Conservation (phyloP, 2,888 invertebrate species). For the Alcis repandata region DNA sequence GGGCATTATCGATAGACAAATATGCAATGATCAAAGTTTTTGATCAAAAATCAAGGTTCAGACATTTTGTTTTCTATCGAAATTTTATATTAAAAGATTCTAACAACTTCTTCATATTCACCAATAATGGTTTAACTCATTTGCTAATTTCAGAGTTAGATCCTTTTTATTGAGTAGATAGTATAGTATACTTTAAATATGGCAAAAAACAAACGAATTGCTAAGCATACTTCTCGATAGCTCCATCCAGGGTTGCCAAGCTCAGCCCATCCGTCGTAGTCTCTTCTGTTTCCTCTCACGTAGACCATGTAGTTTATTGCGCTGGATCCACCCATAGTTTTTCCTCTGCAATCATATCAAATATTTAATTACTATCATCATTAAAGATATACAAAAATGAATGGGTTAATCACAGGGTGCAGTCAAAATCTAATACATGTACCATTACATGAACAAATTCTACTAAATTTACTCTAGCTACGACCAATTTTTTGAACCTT, state of each 20-base stretch:
- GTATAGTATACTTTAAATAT: too few species aligned
- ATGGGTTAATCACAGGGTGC: background rate
- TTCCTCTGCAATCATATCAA: conserved; percentile 76
- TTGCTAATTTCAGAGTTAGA: too few species aligned
- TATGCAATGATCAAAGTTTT: too few species aligned
- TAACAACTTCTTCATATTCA: too few species aligned
- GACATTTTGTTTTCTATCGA: too few species aligned
- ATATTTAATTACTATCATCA: background rate
- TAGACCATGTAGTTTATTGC: conserved; percentile 90
- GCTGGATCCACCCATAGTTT: conserved; percentile 90
- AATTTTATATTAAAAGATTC: too few species aligned
- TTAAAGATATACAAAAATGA: background rate
- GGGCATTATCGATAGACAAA: too few species aligned
- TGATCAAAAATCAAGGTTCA: too few species aligned
- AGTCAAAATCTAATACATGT: background rate
- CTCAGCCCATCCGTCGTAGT: conserved; percentile 89
- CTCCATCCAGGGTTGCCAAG: conserved; percentile 89
- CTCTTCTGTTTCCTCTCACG: conserved; percentile 86
- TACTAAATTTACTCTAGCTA: background rate
- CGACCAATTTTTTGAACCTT: background rate
- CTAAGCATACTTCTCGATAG: conserved; percentile 85
- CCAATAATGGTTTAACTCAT: too few species aligned
- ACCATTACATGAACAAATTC: background rate
- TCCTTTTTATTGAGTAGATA: too few species aligned
- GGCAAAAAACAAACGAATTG: too few species aligned